Conservation (phyloP, 2,797 vertebrate genomes). For the Ctenopoma kingsleyae region DNA sequence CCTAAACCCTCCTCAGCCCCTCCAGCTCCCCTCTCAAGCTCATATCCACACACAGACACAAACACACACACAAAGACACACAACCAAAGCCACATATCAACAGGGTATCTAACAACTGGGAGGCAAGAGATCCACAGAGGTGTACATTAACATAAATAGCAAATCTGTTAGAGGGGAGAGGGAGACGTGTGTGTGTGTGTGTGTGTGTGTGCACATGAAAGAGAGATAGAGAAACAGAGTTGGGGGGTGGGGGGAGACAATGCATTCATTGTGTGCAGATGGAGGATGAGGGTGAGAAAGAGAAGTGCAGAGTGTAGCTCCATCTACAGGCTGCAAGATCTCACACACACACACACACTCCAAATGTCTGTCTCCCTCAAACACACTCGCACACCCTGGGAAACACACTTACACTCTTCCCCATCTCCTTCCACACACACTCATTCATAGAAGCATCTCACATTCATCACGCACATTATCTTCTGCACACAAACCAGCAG, state of each 20-base stretch:
- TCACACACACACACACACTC: slow-evolving; percentile 8
- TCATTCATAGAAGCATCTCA: not conserved
- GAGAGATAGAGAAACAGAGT: not conserved
- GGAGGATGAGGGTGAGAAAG: slow-evolving; percentile 42
- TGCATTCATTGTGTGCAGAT: slow-evolving; percentile 87
- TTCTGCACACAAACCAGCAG: not conserved
- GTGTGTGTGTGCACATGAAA: slow-evolving; percentile 9
- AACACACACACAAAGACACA: slow-evolving; percentile 73
- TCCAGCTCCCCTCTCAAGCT: slow-evolving; percentile 54
- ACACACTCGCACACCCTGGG: not conserved
- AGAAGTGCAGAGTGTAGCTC: slow-evolving; percentile 92
- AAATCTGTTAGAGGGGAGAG: slow-evolving; percentile 80
- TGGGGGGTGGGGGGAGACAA: slow-evolving; percentile 76
- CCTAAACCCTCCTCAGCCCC: slow-evolving; percentile 69
- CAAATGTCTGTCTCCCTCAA: not conserved
- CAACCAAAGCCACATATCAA: slow-evolving; percentile 84
- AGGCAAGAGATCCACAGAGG: slow-evolving; percentile 86
- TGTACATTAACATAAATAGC: slow-evolving; percentile 89
- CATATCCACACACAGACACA: slow-evolving; percentile 74
- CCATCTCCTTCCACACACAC: not conserved
- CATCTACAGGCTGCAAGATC: slow-evolving; percentile 91
- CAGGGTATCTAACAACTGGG: slow-evolving; percentile 82
- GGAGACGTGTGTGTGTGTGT: slow-evolving; percentile 16
- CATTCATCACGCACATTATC: slow-evolving; percentile 1
- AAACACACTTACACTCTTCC: not conserved